Evolutionary conservation across 2,113 vertebrate species (phyloP).

Genomic region (Pitta sordida): DNA sequence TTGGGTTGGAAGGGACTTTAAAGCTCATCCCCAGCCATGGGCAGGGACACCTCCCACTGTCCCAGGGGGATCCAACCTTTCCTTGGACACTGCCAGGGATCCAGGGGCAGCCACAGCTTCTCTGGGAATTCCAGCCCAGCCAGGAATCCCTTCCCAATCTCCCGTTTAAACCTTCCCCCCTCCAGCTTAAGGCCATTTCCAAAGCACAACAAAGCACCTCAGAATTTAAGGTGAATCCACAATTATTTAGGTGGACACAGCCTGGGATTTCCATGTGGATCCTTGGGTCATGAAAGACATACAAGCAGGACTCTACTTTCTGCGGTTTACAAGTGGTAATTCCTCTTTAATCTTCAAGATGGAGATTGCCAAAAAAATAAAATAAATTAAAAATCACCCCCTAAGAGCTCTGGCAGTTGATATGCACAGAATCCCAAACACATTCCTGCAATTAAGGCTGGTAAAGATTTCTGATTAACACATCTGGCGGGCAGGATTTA

Average conservation of each 20-base stretch:
- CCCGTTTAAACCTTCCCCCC: neutral
- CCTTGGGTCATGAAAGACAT: neutral
- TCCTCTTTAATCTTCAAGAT: neutral
- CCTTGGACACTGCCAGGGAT: neutral
- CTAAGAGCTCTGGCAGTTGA: neutral
- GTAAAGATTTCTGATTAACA: conserved; percentile 43
- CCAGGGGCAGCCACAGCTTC: no score
- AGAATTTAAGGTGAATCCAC: neutral
- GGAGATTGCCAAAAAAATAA: neutral
- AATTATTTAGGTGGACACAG: neutral
- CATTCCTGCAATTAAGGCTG: conserved; percentile 34
- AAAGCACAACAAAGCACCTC: neutral
- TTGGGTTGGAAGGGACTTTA: neutral
- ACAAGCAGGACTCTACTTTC: neutral
- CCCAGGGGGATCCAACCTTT: accelerated
- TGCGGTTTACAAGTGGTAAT: neutral
- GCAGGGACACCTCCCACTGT: accelerated
- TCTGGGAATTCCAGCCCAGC: no score
- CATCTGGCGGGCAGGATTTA: conserved; percentile 29
- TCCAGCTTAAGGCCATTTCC: neutral
- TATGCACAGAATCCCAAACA: neutral
- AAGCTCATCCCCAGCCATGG: neutral
- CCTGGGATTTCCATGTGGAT: accelerated
- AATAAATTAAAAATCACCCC: neutral
- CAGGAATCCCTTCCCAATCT: no score